These are phyloP conservation scores for Peromyscus aztecus DNA, from an alignment of 2,797 vertebrate species.

Conservation along the genomic window DNA sequence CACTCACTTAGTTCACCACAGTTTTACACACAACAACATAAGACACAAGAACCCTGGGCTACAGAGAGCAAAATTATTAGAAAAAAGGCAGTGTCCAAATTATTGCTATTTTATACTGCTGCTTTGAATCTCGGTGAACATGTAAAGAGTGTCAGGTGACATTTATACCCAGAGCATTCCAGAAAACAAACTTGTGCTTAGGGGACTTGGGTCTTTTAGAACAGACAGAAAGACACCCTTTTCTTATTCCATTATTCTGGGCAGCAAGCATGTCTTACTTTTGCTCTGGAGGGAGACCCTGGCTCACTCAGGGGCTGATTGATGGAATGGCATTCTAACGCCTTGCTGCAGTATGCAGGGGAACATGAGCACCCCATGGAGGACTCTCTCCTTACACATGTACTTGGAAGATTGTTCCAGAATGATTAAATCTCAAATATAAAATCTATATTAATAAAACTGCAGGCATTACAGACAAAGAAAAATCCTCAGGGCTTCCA, in stretches of 20 bases:
- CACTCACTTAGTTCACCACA: neutral
- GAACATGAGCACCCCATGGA: neutral
- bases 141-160: neutral
- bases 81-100: neutral
- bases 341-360: neutral
- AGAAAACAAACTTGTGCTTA: neutral
- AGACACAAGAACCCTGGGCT: neutral
- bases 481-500: neutral
- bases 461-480: conserved; percentile 22
- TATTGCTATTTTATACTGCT: neutral
- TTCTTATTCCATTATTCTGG: neutral
- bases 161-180: neutral
- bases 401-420: neutral
- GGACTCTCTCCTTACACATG: neutral
- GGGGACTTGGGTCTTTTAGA: neutral
- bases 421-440: conserved; percentile 39
- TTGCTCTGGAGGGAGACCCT: neutral
- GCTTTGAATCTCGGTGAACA: neutral
- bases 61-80: neutral
- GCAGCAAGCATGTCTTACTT: neutral
- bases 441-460: conserved; percentile 33
- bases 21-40: neutral
- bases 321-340: neutral
- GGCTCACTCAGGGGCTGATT: neutral
- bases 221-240: neutral